phyloP scores from a whole-genome alignment of 2,113 vertebrate species.

The rabbit (Oryctolagus cuniculus) region DNA sequence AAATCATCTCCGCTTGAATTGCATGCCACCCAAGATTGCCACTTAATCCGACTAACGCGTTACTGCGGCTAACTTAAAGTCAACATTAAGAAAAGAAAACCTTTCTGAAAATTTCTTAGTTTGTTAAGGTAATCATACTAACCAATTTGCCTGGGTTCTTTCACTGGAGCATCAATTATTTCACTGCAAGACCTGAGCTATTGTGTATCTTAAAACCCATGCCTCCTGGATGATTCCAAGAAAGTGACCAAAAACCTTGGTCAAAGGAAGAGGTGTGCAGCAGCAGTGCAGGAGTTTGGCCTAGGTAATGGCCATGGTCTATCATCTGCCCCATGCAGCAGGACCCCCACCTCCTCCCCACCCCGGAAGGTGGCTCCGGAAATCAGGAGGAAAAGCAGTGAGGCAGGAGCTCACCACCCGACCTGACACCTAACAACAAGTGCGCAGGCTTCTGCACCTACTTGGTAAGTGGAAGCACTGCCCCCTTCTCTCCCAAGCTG shows the following conservation, averaged over 20 bases:
- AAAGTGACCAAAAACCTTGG: slow-evolving; percentile 78
- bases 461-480: slow-evolving; percentile 80
- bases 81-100: slow-evolving; percentile 51
- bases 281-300: slow-evolving; percentile 74
- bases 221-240: slow-evolving; percentile 77
- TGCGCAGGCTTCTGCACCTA: slow-evolving; percentile 73
- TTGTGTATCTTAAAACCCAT: slow-evolving; percentile 74
- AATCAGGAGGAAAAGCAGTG: slow-evolving; percentile 79
- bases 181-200: slow-evolving; percentile 70
- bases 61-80: background rate
- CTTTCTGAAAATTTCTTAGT: slow-evolving; percentile 70
- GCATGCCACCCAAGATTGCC: background rate
- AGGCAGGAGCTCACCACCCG: slow-evolving; percentile 78
- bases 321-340: slow-evolving; percentile 71
- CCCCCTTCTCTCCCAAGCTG: slow-evolving; percentile 61
- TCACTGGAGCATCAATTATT: slow-evolving; percentile 81
- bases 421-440: slow-evolving; percentile 77
- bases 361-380: slow-evolving; percentile 80
- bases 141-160: slow-evolving; percentile 78
- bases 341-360: slow-evolving; percentile 78
- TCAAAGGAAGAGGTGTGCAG: slow-evolving; percentile 73
- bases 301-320: slow-evolving; percentile 66
- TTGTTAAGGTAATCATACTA: slow-evolving; percentile 79
- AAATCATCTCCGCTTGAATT: slow-evolving; percentile 46
- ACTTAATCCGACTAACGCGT: slow-evolving; percentile 14